Evolutionary conservation across 2,113 vertebrate genomes (phyloP), one percentile per base, ranked within the genome.

Genomic region (Dipodomys stephensi): DNA sequence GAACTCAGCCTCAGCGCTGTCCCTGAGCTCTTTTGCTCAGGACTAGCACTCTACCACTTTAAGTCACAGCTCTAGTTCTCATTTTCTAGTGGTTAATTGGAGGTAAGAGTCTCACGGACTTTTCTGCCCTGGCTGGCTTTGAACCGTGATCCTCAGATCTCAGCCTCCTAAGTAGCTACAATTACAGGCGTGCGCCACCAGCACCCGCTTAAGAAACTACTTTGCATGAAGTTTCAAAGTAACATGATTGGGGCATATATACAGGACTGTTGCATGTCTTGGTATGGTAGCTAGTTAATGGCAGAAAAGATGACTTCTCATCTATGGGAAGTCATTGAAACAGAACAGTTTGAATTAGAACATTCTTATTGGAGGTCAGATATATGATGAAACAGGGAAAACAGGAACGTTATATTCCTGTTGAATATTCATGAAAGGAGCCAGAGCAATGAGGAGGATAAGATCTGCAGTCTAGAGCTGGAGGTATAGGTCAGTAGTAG

Each of bases 301-400:
- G 39, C 80, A 81, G 77, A 25, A 73, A 92, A 96, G 86, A 80
- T 68, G 22, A 11, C 9, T 49, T 49, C 3, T 7, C 44, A 91
- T 76, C 28, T 23, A 77, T 94, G 78, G 32, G 25, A 90, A 93
- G n/a, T 90, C n/a, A 90, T 78, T 83, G 85, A 86, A 88, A 91
- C 82, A 92, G 73, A 92, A 81, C 64, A 78, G 2, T 93, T 92
- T 84, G 77, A 87, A 60, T 32, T 76, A 84, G 62, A 89, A 49
- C 68, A 90, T 87, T 53, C 49, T 90, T 69, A 91, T 53, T 67
- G 71, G 22, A 19, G 8, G 19, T 10, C 76, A 53, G 80, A 64
- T 94, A 67, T 94, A 12, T 72, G 46, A 76, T 90, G 49, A 90
- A 86, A n/a, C 68, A 57, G 62, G 53, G 65, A 72, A 90, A 90